Percentiles rank a stretch among this genome's conserved stretches.
Conservation (phyloP, 2,113 vertebrate genomes). For the Ia io region DNA sequence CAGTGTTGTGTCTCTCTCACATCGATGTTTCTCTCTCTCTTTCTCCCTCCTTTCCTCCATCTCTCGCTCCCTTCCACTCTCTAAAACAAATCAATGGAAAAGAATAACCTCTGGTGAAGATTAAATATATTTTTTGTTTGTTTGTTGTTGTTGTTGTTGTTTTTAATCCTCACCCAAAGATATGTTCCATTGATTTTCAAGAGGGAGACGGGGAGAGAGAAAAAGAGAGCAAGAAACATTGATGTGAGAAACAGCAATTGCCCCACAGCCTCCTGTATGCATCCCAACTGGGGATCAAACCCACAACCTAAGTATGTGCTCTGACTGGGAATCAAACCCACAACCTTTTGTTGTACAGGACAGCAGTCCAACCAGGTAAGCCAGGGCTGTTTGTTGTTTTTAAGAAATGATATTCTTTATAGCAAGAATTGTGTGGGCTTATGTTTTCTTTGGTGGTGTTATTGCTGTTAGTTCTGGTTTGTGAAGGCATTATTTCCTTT, state of each 20-base stretch:
- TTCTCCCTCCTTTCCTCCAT: too few species aligned
- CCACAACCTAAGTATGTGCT: not conserved
- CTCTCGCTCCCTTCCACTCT: too few species aligned
- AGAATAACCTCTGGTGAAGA: too few species aligned
- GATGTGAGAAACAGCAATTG: not conserved
- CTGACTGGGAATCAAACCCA: not conserved
- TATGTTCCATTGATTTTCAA: not conserved
- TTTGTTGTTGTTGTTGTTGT: not conserved
- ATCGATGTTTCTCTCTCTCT: too few species aligned
- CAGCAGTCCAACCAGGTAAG: not conserved
- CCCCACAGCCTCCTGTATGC: not conserved
- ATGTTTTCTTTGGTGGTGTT: not conserved
- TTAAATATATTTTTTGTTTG: not conserved
- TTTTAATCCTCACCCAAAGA: not conserved
- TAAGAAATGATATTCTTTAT: not conserved
- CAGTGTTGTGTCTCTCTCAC: too few species aligned
- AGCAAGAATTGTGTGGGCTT: not conserved
- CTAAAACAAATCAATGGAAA: too few species aligned
- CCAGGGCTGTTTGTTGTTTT: not conserved
- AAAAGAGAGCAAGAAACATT: not conserved
- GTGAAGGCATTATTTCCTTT: not conserved
- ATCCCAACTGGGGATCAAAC: not conserved
- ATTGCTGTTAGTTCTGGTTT: not conserved
- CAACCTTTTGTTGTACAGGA: not conserved
- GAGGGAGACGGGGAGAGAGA: not conserved